phyloP scores from a whole-genome alignment of 2,888 invertebrate species.

The Drosophila rubida region DNA sequence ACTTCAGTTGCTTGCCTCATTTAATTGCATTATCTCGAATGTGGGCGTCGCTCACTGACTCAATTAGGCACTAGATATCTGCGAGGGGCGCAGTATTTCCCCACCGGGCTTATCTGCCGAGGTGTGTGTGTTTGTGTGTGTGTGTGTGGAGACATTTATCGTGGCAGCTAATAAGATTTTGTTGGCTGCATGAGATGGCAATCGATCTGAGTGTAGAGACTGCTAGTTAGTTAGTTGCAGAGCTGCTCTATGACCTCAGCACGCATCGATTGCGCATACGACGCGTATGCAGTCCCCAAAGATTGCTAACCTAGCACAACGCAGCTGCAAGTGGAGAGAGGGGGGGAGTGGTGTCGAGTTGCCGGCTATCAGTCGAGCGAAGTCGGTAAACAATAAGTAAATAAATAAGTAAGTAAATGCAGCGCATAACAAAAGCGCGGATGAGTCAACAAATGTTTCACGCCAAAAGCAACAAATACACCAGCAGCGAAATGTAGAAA shows the following conservation, averaged over 20 bases:
- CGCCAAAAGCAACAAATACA: conserved; percentile 14
- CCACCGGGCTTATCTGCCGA: conserved; percentile 34
- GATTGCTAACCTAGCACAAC: conserved; percentile 47
- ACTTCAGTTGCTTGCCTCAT: conserved; percentile 36
- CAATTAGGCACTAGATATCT: conserved; percentile 46
- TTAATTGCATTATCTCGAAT: conserved; percentile 70
- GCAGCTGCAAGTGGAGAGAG: background rate
- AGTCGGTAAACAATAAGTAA: conserved; percentile 25
- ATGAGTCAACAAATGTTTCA: conserved; percentile 20
- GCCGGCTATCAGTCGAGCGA: conserved; percentile 21
- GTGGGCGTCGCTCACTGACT: conserved; percentile 53
- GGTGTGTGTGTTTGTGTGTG: too few species aligned
- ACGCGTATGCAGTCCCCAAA: conserved; percentile 5
- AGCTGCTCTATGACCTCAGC: conserved; percentile 2
- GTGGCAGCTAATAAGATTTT: conserved; percentile 46
- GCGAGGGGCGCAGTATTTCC: background rate
- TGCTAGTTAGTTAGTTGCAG: background rate
- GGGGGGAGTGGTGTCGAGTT: background rate
- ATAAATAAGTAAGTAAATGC: background rate
- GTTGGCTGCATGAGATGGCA: conserved; percentile 52
- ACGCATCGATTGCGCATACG: background rate
- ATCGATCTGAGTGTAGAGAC: conserved; percentile 7
- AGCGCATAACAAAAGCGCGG: conserved; percentile 1
- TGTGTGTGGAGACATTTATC: too few species aligned
- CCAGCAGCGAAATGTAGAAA: conserved; percentile 4